Evolutionary conservation across 2,797 vertebrate species (phyloP).

Genomic region (Falco peregrinus): DNA sequence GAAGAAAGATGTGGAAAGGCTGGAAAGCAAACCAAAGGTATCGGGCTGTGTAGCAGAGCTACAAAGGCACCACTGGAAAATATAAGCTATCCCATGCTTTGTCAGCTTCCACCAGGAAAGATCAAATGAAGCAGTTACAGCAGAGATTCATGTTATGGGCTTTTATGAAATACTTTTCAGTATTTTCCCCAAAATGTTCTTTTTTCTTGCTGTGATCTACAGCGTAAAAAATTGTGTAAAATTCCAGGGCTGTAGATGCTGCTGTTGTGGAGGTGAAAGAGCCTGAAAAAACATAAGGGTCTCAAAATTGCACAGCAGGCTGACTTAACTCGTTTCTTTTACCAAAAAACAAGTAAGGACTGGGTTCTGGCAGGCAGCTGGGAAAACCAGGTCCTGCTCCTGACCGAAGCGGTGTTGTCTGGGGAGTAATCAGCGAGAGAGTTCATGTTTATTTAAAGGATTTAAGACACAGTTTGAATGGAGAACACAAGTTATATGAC

Average conservation of each 20-base stretch:
- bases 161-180: background rate
- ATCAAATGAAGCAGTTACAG: constrained; percentile 5
- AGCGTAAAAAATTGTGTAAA: constrained; percentile 18
- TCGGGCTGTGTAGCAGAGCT: background rate
- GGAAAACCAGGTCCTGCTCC: background rate
- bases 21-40: constrained; percentile 25
- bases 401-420: background rate
- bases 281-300: background rate
- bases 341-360: background rate
- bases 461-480: constrained; percentile 1
- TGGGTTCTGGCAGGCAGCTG: background rate
- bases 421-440: constrained; percentile 3
- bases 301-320: background rate
- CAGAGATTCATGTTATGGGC: background rate
- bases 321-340: background rate
- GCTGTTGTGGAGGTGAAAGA: background rate
- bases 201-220: constrained; percentile 9
- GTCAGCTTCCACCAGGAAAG: constrained; percentile 27
- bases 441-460: constrained; percentile 31
- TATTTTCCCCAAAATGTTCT: background rate
- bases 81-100: background rate
- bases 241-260: constrained; percentile 31
- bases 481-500: background rate
- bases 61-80: constrained; percentile 27
- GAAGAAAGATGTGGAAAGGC: constrained; percentile 7